A percentile compares a stretch with the other conserved stretches of the same genome.
phyloP scores from a whole-genome alignment of 2,797 vertebrate species.

The Myotis myotis region DNA sequence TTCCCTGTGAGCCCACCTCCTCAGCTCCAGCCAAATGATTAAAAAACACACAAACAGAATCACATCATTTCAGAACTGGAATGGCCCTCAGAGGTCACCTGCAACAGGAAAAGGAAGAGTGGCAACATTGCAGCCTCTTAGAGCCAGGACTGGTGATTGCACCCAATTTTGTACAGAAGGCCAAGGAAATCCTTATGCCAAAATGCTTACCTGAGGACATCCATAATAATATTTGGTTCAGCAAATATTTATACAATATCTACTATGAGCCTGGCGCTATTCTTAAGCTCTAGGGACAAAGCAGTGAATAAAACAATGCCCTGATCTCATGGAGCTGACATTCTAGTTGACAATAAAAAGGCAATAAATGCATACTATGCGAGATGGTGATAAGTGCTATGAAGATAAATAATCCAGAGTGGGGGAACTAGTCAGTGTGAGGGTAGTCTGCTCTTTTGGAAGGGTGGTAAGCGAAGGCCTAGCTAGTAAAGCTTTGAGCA shows the following conservation, averaged over 20 bases:
- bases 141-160: background rate
- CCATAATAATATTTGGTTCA: background rate
- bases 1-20: background rate
- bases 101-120: background rate
- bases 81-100: background rate
- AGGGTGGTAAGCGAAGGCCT: background rate
- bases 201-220: background rate
- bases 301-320: background rate
- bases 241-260: background rate
- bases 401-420: background rate
- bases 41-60: background rate
- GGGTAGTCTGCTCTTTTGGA: background rate
- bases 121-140: background rate
- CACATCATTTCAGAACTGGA: background rate
- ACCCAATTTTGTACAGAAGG: background rate
- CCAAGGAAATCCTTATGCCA: background rate
- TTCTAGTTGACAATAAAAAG: background rate
- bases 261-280: background rate
- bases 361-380: background rate
- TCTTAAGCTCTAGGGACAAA: background rate
- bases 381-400: background rate
- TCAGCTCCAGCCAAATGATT: background rate
- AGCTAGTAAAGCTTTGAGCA: background rate
- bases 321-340: background rate
- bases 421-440: background rate